phyloP scores from a whole-genome alignment of 2,888 invertebrate genomes.

The Notocelia uddmanniana region DNA sequence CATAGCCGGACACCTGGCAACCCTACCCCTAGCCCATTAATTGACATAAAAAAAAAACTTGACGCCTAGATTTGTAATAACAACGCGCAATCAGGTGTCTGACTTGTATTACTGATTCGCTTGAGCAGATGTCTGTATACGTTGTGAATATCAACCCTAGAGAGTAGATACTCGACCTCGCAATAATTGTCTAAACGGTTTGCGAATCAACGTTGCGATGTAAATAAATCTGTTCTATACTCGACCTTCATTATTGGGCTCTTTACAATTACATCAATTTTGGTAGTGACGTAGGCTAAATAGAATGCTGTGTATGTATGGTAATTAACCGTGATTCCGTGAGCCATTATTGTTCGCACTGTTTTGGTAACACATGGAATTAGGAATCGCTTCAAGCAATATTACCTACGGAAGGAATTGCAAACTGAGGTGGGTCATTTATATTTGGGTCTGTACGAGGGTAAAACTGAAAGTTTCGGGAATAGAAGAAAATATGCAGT shows the following conservation, averaged over 20 bases:
- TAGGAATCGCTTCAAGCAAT: no score
- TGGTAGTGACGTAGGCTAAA: conserved; percentile 1
- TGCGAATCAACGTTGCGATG: conserved; percentile 22
- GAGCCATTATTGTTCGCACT: background rate
- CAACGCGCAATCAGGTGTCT: background rate
- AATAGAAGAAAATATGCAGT: no score
- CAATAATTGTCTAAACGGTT: conserved; percentile 36
- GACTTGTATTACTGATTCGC: background rate
- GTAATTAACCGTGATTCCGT: conserved; percentile 14
- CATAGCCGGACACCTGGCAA: no score
- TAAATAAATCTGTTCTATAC: conserved; percentile 34
- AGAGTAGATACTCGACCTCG: conserved; percentile 24
- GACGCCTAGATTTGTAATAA: background rate
- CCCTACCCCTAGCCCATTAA: no score
- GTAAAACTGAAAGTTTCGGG: no score
- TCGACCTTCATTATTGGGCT: conserved; percentile 28
- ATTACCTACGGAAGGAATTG: no score
- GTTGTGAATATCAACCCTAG: background rate
- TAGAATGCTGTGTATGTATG: conserved; percentile 10
- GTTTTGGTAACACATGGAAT: background rate
- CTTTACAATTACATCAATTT: conserved; percentile 37
- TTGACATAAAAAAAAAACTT: no score
- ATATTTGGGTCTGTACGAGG: no score
- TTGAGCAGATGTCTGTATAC: background rate
- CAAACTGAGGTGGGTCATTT: no score